Conservation (phyloP, 2,797 vertebrate species). For the Lemur catta region DNA sequence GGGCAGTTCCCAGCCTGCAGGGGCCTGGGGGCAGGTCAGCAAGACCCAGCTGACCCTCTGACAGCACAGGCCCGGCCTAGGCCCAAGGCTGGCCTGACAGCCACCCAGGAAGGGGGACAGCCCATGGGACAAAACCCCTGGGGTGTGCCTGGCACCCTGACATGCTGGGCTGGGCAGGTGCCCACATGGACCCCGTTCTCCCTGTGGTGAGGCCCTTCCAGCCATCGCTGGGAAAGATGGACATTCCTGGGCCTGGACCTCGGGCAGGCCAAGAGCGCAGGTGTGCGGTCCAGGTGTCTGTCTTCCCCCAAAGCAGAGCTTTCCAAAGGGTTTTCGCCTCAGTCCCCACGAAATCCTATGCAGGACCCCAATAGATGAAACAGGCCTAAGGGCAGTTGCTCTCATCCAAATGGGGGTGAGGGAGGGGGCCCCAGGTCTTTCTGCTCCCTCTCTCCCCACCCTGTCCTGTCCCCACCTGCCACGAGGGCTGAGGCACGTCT, state of each 20-base stretch:
- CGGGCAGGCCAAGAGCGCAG: background rate
- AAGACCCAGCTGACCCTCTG: background rate
- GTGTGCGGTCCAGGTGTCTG: background rate
- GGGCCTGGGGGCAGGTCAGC: too few relatives aligned
- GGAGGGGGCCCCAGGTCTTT: too few relatives aligned
- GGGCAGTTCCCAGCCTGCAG: background rate
- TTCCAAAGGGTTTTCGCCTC: background rate
- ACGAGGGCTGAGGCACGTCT: background rate
- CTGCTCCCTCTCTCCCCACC: background rate
- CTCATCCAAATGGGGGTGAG: background rate
- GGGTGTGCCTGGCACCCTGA: background rate
- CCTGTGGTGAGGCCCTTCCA: rapidly evolving
- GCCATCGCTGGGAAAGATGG: rapidly evolving
- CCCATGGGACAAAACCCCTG: background rate
- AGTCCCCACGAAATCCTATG: background rate
- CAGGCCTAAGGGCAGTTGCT: background rate
- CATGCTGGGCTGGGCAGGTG: background rate
- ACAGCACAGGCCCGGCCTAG: background rate
- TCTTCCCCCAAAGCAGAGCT: background rate
- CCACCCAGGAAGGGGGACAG: background rate
- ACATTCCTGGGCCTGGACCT: background rate
- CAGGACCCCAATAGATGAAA: background rate
- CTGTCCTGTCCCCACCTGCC: background rate
- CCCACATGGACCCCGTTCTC: background rate
- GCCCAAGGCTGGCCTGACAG: background rate